Base-by-base conservation (phyloP, 2,888 invertebrate genomes). In the Congeria kusceri region DNA sequence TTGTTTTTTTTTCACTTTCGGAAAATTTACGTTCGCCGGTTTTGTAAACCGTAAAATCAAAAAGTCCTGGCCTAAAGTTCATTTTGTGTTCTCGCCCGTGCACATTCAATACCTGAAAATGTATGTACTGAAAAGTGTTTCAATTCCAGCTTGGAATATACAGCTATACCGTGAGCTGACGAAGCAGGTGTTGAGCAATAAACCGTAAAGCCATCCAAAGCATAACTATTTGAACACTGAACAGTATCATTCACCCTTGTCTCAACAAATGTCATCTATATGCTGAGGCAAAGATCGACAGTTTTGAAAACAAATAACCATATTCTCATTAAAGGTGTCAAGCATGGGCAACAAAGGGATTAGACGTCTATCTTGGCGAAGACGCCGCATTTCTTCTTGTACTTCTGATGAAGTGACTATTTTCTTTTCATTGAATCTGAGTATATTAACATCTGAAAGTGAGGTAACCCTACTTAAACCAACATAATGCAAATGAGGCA, bases 401-500 rank as follows among this genome's bases (percentile, higher is more conserved):
- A 79, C 79, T 29, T 57, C 49, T 9, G 29, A 11, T 15, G 58
- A 66, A 27, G 66, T 58, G 18, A 23, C 53, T 20, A 80, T 72
- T 49, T 80, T 77, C 13, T 28, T 27, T 25, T 61, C 47, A 73
- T 77, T 76, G 29, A 79, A 67, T 13, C 73, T 32, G 20, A 63
- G 39, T 18, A 83, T 77, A 46, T 69, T 29, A n/a, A 83, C 5
- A 27, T 56, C 44, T 7, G 28, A n/a, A 20, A 83, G 46, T 20
- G 46, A 69, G 20, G 53, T 28, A 15, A 83, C 77, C 25, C 83
- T 61, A 53, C 80, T 78, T 39, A 83, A 58, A 25, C 69, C 77
- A 61, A 80, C 77, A 80, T 83, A 83, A 64, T 83, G 79, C 13
- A 62, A 63, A 53, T 83, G 83, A 27, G 44, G 57, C 27, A 47